Percentiles rank a stretch among this genome's conserved stretches.
Conservation (phyloP, 2,797 vertebrate genomes). For the Manis pentadactyla region DNA sequence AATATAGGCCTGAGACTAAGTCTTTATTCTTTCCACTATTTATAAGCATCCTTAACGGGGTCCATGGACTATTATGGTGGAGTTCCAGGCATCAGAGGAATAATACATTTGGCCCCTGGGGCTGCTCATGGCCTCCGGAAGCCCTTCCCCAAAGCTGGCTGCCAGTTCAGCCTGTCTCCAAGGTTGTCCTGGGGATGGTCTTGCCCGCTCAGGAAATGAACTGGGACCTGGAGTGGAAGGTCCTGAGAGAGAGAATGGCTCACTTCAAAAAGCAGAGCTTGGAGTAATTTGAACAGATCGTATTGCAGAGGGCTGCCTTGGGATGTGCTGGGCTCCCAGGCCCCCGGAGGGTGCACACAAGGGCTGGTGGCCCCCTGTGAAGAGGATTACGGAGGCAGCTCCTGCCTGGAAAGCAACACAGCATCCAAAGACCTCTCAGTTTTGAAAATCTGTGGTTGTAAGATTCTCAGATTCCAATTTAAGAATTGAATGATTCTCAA, state of each 20-base stretch:
- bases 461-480: not conserved
- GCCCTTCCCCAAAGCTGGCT: not conserved
- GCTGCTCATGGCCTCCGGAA: not conserved
- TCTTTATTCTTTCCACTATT: not conserved
- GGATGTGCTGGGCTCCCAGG: not conserved
- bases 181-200: not conserved
- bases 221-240: not conserved
- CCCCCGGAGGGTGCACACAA: not conserved
- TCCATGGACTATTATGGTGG: not conserved
- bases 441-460: not conserved
- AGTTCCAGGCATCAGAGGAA: no score
- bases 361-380: not conserved
- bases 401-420: not conserved
- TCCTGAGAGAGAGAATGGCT: not conserved
- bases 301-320: not conserved
- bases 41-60: not conserved
- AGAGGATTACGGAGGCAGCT: not conserved
- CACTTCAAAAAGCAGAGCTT: not conserved
- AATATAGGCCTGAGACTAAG: not conserved
- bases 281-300: not conserved
- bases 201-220: not conserved
- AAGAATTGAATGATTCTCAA: not conserved
- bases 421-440: not conserved
- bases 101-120: not conserved
- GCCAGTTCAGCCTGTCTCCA: not conserved